phyloP scores from a whole-genome alignment of 1,140 invertebrate genomes.

The Drosophila murphyi region DNA sequence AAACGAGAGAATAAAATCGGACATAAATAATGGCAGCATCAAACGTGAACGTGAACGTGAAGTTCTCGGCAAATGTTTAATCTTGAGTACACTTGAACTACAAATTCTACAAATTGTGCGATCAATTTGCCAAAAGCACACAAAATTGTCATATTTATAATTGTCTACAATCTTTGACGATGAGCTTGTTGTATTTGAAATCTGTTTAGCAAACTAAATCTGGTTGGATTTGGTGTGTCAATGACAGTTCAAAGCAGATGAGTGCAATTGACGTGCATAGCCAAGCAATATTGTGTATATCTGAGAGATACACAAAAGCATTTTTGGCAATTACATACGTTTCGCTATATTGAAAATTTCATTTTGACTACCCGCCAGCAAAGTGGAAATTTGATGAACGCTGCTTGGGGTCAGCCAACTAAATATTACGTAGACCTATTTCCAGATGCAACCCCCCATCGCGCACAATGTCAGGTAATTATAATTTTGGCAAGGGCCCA shows the following conservation, averaged over 20 bases:
- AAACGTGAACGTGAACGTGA: not conserved
- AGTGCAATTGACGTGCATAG: slow-evolving; percentile 42
- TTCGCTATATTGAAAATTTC: slow-evolving; percentile 11
- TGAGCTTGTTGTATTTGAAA: not conserved
- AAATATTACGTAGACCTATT: slow-evolving; percentile 13
- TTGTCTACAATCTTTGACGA: not conserved
- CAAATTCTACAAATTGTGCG: not conserved
- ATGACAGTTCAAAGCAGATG: not conserved
- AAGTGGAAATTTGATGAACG: slow-evolving; percentile 38
- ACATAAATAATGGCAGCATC: slow-evolving; percentile 33
- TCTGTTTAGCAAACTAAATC: not conserved
- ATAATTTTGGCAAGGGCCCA: slow-evolving; percentile 48
- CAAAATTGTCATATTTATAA: not conserved
- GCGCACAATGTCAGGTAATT: slow-evolving; percentile 45
- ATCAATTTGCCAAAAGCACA: slow-evolving; percentile 5
- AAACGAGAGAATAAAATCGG: not conserved
- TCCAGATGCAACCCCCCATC: slow-evolving; percentile 31
- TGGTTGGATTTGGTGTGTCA: not conserved
- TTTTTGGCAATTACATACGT: slow-evolving; percentile 29
- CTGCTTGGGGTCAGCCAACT: slow-evolving; percentile 42
- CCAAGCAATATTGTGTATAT: not conserved
- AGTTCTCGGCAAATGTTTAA: slow-evolving; percentile 12
- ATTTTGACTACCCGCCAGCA: slow-evolving; percentile 21
- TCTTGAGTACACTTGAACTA: slow-evolving; percentile 1
- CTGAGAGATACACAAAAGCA: slow-evolving; percentile 23